These are phyloP conservation scores for Hypomecis atomaria DNA, from an alignment of 2,888 invertebrate genomes.

Conservation along the genomic window DNA sequence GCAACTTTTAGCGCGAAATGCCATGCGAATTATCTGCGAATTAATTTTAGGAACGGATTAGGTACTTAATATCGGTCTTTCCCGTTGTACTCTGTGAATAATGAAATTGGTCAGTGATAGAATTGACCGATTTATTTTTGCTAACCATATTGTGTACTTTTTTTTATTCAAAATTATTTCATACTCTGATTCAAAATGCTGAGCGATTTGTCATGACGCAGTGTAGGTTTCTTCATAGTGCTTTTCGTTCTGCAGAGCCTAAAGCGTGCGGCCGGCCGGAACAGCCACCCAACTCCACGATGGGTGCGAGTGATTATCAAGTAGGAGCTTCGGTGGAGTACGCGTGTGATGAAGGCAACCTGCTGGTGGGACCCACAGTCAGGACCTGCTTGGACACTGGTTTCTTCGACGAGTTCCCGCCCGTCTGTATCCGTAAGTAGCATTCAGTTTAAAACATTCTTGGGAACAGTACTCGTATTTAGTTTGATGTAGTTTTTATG, in stretches of 20 bases:
- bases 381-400: conserved; percentile 95
- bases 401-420: conserved; percentile 96
- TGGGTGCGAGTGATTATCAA: conserved; percentile 90
- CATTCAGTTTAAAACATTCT: background rate
- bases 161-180: background rate
- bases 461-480: too few relatives aligned
- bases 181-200: background rate
- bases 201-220: background rate
- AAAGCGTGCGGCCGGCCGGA: conserved; percentile 96
- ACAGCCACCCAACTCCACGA: conserved; percentile 96
- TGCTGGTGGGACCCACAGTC: conserved; percentile 93
- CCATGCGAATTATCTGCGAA: conserved; percentile 17
- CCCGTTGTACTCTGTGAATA: too few relatives aligned
- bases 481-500: too few relatives aligned
- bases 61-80: background rate
- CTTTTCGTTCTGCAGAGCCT: conserved; percentile 86
- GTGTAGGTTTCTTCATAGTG: conserved; percentile 5
- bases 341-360: conserved; percentile 93
- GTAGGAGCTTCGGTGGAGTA: conserved; percentile 94
- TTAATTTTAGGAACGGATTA: background rate
- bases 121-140: too few relatives aligned
- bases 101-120: too few relatives aligned
- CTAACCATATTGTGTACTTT: too few relatives aligned
- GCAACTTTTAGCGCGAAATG: conserved; percentile 4
- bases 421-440: conserved; percentile 95